Conservation (phyloP, 2,888 invertebrate species). For the Dromius quadrimaculatus region DNA sequence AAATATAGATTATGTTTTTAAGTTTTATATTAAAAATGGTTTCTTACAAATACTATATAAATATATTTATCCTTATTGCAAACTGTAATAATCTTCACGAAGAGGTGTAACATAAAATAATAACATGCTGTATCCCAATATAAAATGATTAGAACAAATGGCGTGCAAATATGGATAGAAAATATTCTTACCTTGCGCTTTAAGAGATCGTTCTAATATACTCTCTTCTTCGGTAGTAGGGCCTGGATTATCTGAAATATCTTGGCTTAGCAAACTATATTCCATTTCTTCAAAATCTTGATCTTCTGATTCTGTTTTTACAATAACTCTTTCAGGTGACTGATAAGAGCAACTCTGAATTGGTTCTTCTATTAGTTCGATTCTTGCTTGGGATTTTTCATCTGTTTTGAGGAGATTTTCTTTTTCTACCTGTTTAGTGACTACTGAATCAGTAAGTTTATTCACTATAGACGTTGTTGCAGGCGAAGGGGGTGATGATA, state of each 20-base stretch:
- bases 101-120: not conserved
- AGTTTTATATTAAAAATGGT: no score
- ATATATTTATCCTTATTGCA: no score
- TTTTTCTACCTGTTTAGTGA: slow-evolving; percentile 8
- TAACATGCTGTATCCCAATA: slow-evolving; percentile 3
- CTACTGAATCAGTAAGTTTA: not conserved
- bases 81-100: slow-evolving; percentile 25
- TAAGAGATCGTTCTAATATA: slow-evolving; percentile 48
- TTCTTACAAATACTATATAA: no score
- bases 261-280: slow-evolving; percentile 32
- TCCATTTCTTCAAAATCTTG: slow-evolving; percentile 44
- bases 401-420: slow-evolving; percentile 10
- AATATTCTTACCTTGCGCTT: slow-evolving; percentile 46
- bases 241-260: slow-evolving; percentile 25
- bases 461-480: not conserved
- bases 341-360: slow-evolving; percentile 46
- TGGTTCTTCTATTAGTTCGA: slow-evolving; percentile 34
- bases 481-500: slow-evolving; percentile 12
- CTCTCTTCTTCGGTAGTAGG: slow-evolving; percentile 42
- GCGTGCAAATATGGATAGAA: slow-evolving; percentile 23
- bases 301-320: slow-evolving; percentile 43
- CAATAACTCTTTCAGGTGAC: slow-evolving; percentile 21
- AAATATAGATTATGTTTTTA: no score
- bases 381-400: slow-evolving; percentile 1
- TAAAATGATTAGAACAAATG: not conserved